Evolutionary conservation across 1,140 invertebrate species (phyloP).

Genomic region (Drosophila gunungcola): DNA sequence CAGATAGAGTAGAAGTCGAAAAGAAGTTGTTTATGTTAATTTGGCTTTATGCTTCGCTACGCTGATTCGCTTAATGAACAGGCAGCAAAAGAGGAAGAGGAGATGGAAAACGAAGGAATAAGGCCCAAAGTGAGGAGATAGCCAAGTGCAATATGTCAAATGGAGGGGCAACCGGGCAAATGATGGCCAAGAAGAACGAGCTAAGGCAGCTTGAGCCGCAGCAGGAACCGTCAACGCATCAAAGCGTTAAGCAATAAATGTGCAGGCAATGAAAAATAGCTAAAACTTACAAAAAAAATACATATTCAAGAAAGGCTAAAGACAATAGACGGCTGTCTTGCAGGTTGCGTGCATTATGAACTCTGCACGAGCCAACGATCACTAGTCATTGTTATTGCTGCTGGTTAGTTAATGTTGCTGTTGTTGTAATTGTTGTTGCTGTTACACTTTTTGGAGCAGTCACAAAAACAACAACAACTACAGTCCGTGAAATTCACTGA

Average conservation of each 20-base stretch:
- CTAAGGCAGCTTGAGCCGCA: slow-evolving; percentile 3
- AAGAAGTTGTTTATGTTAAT: slow-evolving; percentile 83
- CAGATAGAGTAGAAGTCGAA: slow-evolving; percentile 50
- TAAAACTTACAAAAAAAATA: slow-evolving; percentile 22
- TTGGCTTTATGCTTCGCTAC: slow-evolving; percentile 78
- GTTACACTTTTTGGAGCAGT: slow-evolving; percentile 47
- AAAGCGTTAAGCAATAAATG: slow-evolving; percentile 82
- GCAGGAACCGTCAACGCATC: slow-evolving; percentile 68
- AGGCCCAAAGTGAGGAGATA: slow-evolving; percentile 12
- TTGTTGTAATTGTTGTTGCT: slow-evolving; percentile 29
- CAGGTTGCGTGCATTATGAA: slow-evolving; percentile 76
- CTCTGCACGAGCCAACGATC: slow-evolving; percentile 78
- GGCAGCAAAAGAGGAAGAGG: slow-evolving; percentile 6
- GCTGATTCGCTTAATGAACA: slow-evolving; percentile 82
- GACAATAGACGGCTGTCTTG: slow-evolving; percentile 15
- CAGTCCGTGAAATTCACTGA: slow-evolving; percentile 47
- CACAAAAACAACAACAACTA: slow-evolving; percentile 19
- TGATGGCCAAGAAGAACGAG: slow-evolving; percentile 45
- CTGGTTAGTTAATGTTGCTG: slow-evolving; percentile 22
- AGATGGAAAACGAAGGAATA: not conserved
- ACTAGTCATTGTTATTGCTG: slow-evolving; percentile 9
- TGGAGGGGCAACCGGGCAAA: slow-evolving; percentile 59
- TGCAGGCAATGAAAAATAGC: slow-evolving; percentile 50
- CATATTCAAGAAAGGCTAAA: slow-evolving; percentile 15
- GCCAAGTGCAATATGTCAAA: slow-evolving; percentile 80